These are phyloP conservation scores for Gopherus flavomarginatus DNA, from an alignment of 2,113 vertebrate species.

Conservation along the genomic window DNA sequence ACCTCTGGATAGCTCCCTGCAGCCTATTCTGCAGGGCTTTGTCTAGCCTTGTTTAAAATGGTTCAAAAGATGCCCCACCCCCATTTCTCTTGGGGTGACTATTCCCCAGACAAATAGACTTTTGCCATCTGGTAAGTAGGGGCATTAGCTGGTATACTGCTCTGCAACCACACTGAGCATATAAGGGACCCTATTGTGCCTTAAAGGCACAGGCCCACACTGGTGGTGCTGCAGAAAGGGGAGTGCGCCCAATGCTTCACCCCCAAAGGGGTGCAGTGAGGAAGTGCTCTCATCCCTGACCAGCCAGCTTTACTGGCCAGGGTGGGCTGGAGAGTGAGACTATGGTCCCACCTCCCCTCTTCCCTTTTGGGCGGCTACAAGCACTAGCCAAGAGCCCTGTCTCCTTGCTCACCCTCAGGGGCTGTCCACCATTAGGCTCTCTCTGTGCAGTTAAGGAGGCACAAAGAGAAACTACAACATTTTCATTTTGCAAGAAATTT, in stretches of 20 bases:
- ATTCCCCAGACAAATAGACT: not conserved
- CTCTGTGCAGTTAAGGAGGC: slow-evolving; percentile 4
- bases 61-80: not conserved
- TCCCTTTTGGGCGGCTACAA: not conserved
- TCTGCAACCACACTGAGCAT: not conserved
- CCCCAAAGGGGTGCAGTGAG: not conserved
- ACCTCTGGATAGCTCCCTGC: not conserved
- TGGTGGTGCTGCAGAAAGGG: not conserved
- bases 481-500: not conserved
- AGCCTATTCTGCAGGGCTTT: not conserved
- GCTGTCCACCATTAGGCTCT: not conserved
- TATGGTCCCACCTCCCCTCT: not conserved
- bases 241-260: not conserved
- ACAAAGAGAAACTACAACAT: not conserved
- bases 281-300: not conserved
- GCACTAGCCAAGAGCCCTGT: fast-evolving
- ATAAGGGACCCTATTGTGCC: not conserved
- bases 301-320: not conserved
- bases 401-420: not conserved
- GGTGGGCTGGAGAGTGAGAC: not conserved
- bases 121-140: not conserved
- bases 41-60: not conserved
- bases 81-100: not conserved
- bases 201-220: not conserved
- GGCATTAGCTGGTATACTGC: not conserved